Conservation (phyloP, 2,888 invertebrate genomes). For the Mongoloraphidia duomilia region DNA sequence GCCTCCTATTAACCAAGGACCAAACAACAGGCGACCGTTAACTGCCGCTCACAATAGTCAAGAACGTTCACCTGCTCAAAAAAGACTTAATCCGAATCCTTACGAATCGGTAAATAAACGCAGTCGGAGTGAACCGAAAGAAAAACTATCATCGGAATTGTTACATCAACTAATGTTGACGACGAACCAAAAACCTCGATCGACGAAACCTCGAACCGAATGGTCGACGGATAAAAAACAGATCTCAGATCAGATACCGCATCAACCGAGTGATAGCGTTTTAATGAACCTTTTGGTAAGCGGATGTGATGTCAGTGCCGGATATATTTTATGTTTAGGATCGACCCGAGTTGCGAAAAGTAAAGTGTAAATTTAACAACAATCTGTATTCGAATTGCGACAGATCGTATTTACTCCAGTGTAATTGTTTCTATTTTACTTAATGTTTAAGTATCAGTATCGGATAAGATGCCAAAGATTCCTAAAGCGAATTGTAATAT, state of each 20-base stretch:
- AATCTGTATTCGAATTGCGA: background rate
- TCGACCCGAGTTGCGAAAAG: background rate
- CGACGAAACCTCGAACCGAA: slow-evolving; percentile 23
- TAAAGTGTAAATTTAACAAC: background rate
- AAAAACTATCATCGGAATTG: slow-evolving; percentile 34
- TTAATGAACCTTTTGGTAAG: slow-evolving; percentile 90
- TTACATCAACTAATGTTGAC: slow-evolving; percentile 40
- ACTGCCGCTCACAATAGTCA: too few species aligned
- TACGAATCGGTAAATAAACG: slow-evolving; percentile 21
- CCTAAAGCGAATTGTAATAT: too few species aligned
- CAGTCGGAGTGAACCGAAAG: slow-evolving; percentile 25
- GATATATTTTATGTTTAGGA: slow-evolving; percentile 48
- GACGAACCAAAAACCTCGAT: slow-evolving; percentile 19
- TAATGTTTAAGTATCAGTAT: too few species aligned
- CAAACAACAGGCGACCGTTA: too few species aligned
- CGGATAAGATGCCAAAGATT: too few species aligned
- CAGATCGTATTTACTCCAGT: too few species aligned
- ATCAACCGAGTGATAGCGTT: slow-evolving; percentile 58
- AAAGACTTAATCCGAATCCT: slow-evolving; percentile 2
- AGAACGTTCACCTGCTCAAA: background rate
- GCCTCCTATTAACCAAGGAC: too few species aligned
- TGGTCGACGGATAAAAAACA: slow-evolving; percentile 28
- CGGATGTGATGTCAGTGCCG: slow-evolving; percentile 88
- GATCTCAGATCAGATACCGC: slow-evolving; percentile 20
- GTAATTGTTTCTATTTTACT: too few species aligned